Evolutionary conservation across 2,888 invertebrate species (phyloP).

Genomic region (Drosophila kokeensis): DNA sequence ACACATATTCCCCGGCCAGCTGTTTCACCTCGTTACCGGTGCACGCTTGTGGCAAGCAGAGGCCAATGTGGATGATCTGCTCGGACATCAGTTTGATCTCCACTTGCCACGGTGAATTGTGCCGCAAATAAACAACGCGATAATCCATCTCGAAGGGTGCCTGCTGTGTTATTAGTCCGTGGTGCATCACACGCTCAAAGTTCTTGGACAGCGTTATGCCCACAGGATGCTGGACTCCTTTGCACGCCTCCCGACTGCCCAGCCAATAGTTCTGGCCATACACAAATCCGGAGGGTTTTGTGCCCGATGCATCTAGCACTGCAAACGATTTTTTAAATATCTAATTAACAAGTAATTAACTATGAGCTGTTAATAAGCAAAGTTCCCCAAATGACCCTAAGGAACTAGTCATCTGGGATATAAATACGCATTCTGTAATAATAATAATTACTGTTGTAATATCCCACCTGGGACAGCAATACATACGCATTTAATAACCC

Average conservation of each 20-base stretch:
- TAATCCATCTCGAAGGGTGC: constrained; percentile 85
- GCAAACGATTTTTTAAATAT: not conserved
- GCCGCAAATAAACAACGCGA: constrained; percentile 84
- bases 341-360: not conserved
- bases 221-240: constrained; percentile 83
- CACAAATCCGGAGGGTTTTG: constrained; percentile 86
- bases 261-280: constrained; percentile 88
- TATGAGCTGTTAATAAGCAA: not conserved
- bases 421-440: too few relatives aligned
- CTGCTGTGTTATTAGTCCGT: constrained; percentile 81
- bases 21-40: constrained; percentile 82
- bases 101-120: constrained; percentile 85
- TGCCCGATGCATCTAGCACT: constrained; percentile 87
- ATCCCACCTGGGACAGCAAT: not conserved
- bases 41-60: constrained; percentile 86
- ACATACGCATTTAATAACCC: not conserved
- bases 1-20: constrained; percentile 82
- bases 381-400: not conserved
- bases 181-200: constrained; percentile 83
- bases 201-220: constrained; percentile 83
- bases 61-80: constrained; percentile 86
- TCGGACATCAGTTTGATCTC: constrained; percentile 85
- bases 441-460: not conserved
- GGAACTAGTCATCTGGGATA: not conserved
- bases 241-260: constrained; percentile 86